A percentile compares a stretch with the other conserved stretches of the same genome.
These are phyloP conservation scores for Aphis gossypii DNA, from an alignment of 1,140 invertebrate species.

Conservation along the genomic window DNA sequence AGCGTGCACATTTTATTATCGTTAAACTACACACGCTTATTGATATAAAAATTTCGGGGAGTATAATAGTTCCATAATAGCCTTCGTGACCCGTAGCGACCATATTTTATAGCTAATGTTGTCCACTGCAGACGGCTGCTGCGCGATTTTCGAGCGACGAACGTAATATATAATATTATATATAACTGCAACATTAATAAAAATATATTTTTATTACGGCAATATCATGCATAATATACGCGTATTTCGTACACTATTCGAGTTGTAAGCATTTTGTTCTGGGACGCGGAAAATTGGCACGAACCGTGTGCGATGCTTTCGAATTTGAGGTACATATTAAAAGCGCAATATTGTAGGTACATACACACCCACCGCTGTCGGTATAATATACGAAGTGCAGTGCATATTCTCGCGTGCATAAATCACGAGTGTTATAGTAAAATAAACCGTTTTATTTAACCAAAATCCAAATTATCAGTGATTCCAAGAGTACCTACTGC, in stretches of 20 bases:
- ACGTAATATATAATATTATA: neutral
- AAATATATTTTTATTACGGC: neutral
- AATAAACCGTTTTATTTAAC: neutral
- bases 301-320: neutral
- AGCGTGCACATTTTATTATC: neutral
- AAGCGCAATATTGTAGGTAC: neutral
- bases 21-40: neutral
- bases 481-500: neutral
- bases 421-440: neutral
- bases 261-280: neutral
- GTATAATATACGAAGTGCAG: neutral
- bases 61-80: neutral
- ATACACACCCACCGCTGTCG: neutral
- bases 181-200: neutral
- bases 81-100: neutral
- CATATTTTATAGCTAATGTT: neutral
- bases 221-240: no score
- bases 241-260: neutral
- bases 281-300: neutral
- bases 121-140: neutral
- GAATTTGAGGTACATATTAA: neutral
- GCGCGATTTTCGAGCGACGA: neutral
- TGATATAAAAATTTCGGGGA: neutral
- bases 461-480: neutral
- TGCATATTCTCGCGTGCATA: neutral